Evolutionary conservation across 1,140 invertebrate species (phyloP).

Genomic region (Anoplophora glabripennis): DNA sequence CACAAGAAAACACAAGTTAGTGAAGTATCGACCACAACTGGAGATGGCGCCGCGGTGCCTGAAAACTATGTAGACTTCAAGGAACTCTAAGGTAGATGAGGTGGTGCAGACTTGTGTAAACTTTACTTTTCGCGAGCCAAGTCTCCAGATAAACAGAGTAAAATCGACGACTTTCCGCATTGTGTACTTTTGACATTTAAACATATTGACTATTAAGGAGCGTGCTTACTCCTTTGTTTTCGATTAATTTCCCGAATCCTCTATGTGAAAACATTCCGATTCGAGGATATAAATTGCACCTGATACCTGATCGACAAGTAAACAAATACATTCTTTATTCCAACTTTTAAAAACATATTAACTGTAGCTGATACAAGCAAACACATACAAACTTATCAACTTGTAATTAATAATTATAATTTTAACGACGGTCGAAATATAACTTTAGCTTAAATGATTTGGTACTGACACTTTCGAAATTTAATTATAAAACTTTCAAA

Average conservation of each 20-base stretch:
- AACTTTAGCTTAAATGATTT: too few relatives aligned
- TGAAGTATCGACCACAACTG: conserved; percentile 18
- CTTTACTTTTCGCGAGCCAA: conserved; percentile 15
- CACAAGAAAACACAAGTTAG: too few relatives aligned
- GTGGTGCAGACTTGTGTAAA: conserved; percentile 21
- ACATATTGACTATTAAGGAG: conserved; percentile 5
- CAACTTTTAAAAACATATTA: too few relatives aligned
- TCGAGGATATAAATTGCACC: too few relatives aligned
- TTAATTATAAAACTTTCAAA: too few relatives aligned
- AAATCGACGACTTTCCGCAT: conserved; percentile 14
- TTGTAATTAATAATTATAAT: too few relatives aligned
- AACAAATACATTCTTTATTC: neutral
- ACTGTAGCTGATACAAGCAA: too few relatives aligned
- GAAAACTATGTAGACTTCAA: conserved; percentile 18
- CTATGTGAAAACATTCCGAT: neutral
- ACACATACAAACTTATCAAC: too few relatives aligned
- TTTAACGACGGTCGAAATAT: too few relatives aligned
- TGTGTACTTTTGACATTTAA: neutral
- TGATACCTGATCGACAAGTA: neutral
- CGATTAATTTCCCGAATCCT: neutral
- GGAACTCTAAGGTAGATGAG: conserved; percentile 19
- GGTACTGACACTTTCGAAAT: too few relatives aligned
- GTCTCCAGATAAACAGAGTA: conserved; percentile 18
- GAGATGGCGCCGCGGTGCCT: conserved; percentile 13
- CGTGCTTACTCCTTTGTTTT: neutral